Conservation (phyloP, 2,797 vertebrate genomes). For the Enteromius paludinosus region DNA sequence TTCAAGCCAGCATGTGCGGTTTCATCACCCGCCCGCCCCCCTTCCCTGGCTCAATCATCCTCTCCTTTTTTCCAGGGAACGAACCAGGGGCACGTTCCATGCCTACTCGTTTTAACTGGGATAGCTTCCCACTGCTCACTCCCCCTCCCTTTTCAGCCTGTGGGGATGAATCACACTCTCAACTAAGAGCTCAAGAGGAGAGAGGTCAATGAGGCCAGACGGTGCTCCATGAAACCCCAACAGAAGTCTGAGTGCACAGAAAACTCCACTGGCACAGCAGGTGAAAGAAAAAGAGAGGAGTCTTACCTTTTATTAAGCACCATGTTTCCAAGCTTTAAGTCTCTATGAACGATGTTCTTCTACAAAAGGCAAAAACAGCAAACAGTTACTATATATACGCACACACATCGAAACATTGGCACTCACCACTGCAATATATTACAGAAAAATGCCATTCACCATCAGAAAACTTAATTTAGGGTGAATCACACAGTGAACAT, state of each 20-base stretch:
- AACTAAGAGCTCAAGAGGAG: slow-evolving; percentile 51
- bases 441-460: neutral
- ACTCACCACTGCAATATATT: neutral
- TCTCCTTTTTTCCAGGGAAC: slow-evolving; percentile 51
- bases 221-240: slow-evolving; percentile 40
- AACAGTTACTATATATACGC: neutral
- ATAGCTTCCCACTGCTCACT: slow-evolving; percentile 51
- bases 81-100: slow-evolving; percentile 58
- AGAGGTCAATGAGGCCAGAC: slow-evolving; percentile 41
- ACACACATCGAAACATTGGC: neutral
- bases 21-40: neutral
- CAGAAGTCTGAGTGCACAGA: slow-evolving; percentile 38
- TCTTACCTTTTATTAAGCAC: slow-evolving; percentile 98
- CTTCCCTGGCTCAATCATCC: slow-evolving; percentile 5
- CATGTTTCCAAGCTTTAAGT: slow-evolving; percentile 99
- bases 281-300: neutral
- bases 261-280: slow-evolving; percentile 35
- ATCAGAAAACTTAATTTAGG: neutral
- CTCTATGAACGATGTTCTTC: slow-evolving; percentile 99
- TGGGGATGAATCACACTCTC: slow-evolving; percentile 64
- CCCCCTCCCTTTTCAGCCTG: slow-evolving; percentile 45
- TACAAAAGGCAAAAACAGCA: slow-evolving; percentile 70
- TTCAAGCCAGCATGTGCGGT: slow-evolving; percentile 26
- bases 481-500: neutral
- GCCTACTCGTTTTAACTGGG: slow-evolving; percentile 52